Percentiles rank a stretch among this genome's conserved stretches.
These are phyloP conservation scores for Lophotis ruficrista DNA, from an alignment of 2,113 vertebrate species.

Conservation along the genomic window DNA sequence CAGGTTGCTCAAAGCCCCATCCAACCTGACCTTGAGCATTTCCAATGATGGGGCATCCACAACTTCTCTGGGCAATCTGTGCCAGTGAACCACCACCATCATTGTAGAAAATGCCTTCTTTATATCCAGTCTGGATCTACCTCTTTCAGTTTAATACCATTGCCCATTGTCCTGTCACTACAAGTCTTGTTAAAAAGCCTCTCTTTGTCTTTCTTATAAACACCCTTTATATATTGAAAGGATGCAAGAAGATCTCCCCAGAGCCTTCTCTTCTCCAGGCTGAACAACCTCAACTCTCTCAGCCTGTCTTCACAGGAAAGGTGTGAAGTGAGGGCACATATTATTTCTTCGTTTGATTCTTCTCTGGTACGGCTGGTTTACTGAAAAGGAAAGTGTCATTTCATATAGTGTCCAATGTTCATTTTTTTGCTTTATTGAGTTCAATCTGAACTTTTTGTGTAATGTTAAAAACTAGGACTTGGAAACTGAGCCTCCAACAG, in stretches of 20 bases:
- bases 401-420: not conserved
- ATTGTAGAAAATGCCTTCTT: not conserved
- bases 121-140: not conserved
- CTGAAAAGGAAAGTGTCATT: not conserved
- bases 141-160: not conserved
- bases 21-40: not conserved
- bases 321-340: not conserved
- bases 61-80: not conserved
- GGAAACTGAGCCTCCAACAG: not conserved
- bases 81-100: too few species aligned
- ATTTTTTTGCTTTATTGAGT: not conserved
- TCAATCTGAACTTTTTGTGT: not conserved
- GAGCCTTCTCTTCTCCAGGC: not conserved
- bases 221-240: not conserved
- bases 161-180: not conserved
- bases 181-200: not conserved
- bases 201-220: not conserved
- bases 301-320: not conserved
- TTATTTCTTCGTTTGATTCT: not conserved
- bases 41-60: not conserved
- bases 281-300: not conserved
- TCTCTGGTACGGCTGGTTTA: not conserved
- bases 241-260: fast-evolving
- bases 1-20: not conserved
- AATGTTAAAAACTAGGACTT: not conserved